These are phyloP conservation scores for Tinea semifulvella DNA, from an alignment of 2,888 invertebrate genomes.

Conservation along the genomic window DNA sequence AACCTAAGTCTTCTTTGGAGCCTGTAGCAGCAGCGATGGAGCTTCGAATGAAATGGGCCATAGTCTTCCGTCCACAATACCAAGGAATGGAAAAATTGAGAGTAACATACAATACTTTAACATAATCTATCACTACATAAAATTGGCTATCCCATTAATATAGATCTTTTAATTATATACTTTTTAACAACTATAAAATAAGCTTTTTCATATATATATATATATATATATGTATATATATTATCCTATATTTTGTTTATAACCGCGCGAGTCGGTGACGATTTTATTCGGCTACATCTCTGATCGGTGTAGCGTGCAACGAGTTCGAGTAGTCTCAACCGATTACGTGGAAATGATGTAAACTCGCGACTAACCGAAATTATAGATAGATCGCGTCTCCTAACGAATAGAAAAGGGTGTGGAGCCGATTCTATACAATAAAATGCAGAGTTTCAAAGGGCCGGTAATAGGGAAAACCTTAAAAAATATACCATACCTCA, in stretches of 20 bases:
- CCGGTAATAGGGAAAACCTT: too few species aligned
- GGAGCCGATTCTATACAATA: not conserved
- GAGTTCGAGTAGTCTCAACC: constrained; percentile 38
- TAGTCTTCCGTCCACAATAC: constrained; percentile 23
- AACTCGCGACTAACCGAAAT: constrained; percentile 52
- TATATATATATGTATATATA: not conserved
- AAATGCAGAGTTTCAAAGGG: too few species aligned
- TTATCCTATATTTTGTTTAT: constrained; percentile 15
- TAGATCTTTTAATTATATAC: not conserved
- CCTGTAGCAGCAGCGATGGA: constrained; percentile 43
- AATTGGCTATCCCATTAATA: constrained; percentile 19
- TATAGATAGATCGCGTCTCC: constrained; percentile 39
- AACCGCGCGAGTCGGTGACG: constrained; percentile 57
- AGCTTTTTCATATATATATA: too few species aligned
- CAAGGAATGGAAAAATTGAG: constrained; percentile 31
- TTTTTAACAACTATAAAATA: constrained; percentile 15
- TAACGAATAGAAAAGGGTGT: not conserved
- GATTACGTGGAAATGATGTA: constrained; percentile 37
- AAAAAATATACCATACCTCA: too few species aligned
- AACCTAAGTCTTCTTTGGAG: constrained; percentile 44
- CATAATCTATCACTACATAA: constrained; percentile 22
- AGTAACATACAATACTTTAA: constrained; percentile 26
- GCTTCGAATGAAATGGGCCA: constrained; percentile 55
- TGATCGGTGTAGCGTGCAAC: constrained; percentile 24
- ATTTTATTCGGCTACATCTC: constrained; percentile 57